A percentile compares a stretch with the other conserved stretches of the same genome.
Conservation (phyloP, 2,797 vertebrate genomes). For the Lagocephalus sceleratus region DNA sequence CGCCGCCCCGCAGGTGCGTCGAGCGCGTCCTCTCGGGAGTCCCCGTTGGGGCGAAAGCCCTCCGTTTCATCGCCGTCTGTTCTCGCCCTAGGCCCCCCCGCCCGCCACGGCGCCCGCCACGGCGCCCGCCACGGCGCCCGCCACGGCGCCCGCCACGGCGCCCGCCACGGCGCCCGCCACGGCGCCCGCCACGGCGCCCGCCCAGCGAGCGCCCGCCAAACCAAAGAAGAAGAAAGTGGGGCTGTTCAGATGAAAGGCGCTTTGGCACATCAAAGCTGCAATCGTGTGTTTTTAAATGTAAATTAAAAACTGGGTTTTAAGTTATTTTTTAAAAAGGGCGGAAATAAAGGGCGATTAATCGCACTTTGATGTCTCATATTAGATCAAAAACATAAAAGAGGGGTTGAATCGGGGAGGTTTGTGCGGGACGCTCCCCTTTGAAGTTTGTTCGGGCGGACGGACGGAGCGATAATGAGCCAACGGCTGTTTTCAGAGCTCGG, state of each 20-base stretch:
- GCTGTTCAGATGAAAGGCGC: slow-evolving; percentile 67
- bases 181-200: too few species aligned
- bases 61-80: neutral
- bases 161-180: too few species aligned
- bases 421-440: neutral
- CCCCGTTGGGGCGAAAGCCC: too few species aligned
- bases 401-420: too few species aligned
- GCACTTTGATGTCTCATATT: neutral
- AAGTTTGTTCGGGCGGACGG: neutral
- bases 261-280: slow-evolving; percentile 6
- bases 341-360: neutral
- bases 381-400: too few species aligned
- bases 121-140: too few species aligned
- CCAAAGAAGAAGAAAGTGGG: slow-evolving; percentile 78
- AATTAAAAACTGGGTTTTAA: neutral
- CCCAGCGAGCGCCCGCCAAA: slow-evolving; percentile 44
- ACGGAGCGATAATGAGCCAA: slow-evolving; percentile 4
- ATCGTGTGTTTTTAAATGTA: slow-evolving; percentile 3
- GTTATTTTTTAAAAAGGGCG: neutral
- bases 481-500: slow-evolving; percentile 29
- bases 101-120: too few species aligned
- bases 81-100: slow-evolving; percentile 21
- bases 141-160: too few species aligned
- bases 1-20: slow-evolving; percentile 25
- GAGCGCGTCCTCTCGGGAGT: too few species aligned